phyloP scores from a whole-genome alignment of 37 sponge, comb jelly and placozoan genomes.

The Spongilla lacustris region DNA sequence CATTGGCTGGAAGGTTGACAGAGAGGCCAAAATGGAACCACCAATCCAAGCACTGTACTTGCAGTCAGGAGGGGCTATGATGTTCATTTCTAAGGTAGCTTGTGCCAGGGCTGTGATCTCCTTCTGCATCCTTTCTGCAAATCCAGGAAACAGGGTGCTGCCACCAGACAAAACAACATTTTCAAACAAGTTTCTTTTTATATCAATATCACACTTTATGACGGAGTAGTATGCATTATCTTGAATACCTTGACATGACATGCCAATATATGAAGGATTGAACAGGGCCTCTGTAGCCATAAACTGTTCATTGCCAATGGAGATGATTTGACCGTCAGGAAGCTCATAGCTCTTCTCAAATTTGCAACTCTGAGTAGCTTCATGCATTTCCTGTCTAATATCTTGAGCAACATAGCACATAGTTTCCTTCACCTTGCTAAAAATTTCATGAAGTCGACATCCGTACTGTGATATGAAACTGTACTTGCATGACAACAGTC shows the following conservation, averaged over 20 bases:
- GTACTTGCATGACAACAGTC: no score
- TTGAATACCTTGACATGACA: constrained; percentile 98
- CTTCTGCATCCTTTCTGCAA: constrained; percentile 99
- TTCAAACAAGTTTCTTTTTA: constrained; percentile 97
- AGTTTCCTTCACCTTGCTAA: constrained; percentile 98
- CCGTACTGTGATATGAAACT: no score
- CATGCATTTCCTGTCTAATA: constrained; percentile 99
- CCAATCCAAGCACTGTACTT: constrained; percentile 99
- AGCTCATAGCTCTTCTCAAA: constrained; percentile 99
- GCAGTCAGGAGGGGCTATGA: constrained; percentile 99
- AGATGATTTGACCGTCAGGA: constrained; percentile 99
- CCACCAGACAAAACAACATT: constrained; percentile 99
- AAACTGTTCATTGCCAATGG: constrained; percentile 98
- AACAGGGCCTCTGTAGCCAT: constrained; percentile 88
- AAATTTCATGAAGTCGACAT: constrained; percentile 95
- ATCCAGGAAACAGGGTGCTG: constrained; percentile 99
- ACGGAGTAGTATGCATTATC: constrained; percentile 98
- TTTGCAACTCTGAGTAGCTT: constrained; percentile 91
- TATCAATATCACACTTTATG: constrained; percentile 99
- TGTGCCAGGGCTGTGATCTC: constrained; percentile 98
- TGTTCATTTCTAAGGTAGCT: constrained; percentile 99
- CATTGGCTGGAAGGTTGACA: constrained; percentile 99
- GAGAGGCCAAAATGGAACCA: constrained; percentile 98
- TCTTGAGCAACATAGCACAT: constrained; percentile 99
- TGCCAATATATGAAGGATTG: constrained; percentile 92